Evolutionary conservation across 2,113 vertebrate genomes (phyloP), one percentile per base, ranked within the genome.

Genomic region (Pluvialis apricaria): DNA sequence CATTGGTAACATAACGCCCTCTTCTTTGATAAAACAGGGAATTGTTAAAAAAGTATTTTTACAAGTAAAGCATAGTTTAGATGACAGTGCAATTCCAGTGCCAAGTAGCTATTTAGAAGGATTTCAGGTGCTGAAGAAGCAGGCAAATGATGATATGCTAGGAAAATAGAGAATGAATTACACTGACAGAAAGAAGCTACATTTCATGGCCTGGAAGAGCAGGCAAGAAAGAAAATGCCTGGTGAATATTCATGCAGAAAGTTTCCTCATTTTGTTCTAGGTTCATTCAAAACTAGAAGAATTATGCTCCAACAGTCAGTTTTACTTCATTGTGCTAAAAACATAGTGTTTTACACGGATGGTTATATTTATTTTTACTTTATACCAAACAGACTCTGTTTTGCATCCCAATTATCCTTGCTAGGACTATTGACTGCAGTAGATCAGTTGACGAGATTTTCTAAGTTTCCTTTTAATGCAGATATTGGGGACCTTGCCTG

Each of bases 401-500:
- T 98, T 98, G 98, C 97, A 98, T 98, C 97, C 96, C 96, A 97
- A 92, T 98, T 98, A 97, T 97, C 97, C 90, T 96, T 96, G 95
- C 88, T 97, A 97, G 97, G 96, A 97, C 96, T 86, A 92, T 98
- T 98, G 98, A 98, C 97, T 97, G 95, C 95, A 75, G 78, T 82
- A 96, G 88, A 97, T 98, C 96, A 97, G 95, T 97, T 93, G 90
- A 71, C 87, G 97, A 97, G 90, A 85, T 97, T 94, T 62, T 62
- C 51, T 36, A 70, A 60, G 40, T 81, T 97, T 96, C 94, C 95
- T 98, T 97, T 97, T 96, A 96, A 97, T 96, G 96, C 96, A 97
- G 92, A 97, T 98, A 95, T 95, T 92, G 94, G 90, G 94, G 97
- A 71, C 31, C 42, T 97, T 96, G 95, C 92, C 94, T 72, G 75